Conservation (phyloP, 2,888 invertebrate species). For the Gymnosoma rotundatum region DNA sequence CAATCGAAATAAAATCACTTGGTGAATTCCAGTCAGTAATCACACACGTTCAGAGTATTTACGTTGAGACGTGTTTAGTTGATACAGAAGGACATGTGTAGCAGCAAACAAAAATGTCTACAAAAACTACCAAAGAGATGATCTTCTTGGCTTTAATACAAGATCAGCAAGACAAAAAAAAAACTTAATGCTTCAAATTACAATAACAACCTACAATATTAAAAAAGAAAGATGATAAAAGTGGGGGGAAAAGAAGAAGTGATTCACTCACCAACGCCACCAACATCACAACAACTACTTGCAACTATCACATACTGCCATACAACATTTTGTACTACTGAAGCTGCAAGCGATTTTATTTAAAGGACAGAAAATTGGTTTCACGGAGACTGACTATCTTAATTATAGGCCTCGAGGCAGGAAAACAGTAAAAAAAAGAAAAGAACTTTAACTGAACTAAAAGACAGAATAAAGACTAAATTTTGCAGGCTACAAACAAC, state of each 20-base stretch:
- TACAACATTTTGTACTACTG: slow-evolving; percentile 59
- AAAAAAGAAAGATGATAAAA: slow-evolving; percentile 33
- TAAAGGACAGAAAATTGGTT: slow-evolving; percentile 76
- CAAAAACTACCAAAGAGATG: slow-evolving; percentile 62
- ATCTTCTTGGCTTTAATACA: slow-evolving; percentile 64
- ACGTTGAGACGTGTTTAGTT: slow-evolving; percentile 66
- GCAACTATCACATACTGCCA: slow-evolving; percentile 36
- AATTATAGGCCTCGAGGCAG: slow-evolving; percentile 75
- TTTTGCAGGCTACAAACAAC: slow-evolving; percentile 25
- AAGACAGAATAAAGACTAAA: slow-evolving; percentile 65
- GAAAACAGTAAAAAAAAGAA: slow-evolving; percentile 60
- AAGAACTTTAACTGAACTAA: slow-evolving; percentile 49
- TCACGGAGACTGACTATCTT: slow-evolving; percentile 75
- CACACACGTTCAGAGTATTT: slow-evolving; percentile 65
- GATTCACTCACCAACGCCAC: slow-evolving; percentile 70
- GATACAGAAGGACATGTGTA: slow-evolving; percentile 70
- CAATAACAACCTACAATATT: slow-evolving; percentile 58
- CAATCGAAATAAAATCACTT: slow-evolving; percentile 70
- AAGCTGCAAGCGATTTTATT: slow-evolving; percentile 72
- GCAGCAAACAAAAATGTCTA: slow-evolving; percentile 56
- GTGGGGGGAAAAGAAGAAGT: slow-evolving; percentile 61
- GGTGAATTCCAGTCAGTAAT: slow-evolving; percentile 69
- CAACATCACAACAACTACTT: slow-evolving; percentile 63
- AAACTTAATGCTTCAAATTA: slow-evolving; percentile 53
- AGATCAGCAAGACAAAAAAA: background rate